phyloP scores from a whole-genome alignment of 2,888 invertebrate species.

The Proisotoma minuta region DNA sequence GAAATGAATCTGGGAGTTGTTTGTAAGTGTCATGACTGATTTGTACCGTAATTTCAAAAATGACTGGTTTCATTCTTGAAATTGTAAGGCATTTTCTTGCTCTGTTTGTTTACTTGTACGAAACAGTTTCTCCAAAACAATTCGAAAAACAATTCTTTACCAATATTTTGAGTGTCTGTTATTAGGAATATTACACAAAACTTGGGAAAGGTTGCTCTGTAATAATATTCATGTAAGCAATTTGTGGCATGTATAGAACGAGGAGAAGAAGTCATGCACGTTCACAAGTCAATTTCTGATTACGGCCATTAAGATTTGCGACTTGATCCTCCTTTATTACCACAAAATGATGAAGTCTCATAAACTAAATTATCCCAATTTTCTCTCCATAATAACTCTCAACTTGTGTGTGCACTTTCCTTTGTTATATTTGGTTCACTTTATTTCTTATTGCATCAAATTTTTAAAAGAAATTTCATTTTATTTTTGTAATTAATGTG shows the following conservation, averaged over 20 bases:
- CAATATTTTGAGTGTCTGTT: not conserved
- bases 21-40: slow-evolving; percentile 4
- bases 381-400: not conserved
- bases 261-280: not conserved
- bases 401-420: no score
- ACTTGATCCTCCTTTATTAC: not conserved
- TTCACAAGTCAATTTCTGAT: slow-evolving; percentile 2
- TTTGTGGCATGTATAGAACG: not conserved
- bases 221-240: not conserved
- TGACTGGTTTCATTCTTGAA: slow-evolving; percentile 1
- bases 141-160: not conserved
- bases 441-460: no score
- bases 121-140: not conserved
- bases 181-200: not conserved
- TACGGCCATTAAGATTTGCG: slow-evolving; percentile 3
- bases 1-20: no score
- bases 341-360: slow-evolving; percentile 2
- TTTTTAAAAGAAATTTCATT: no score
- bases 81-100: not conserved
- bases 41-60: not conserved
- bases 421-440: no score
- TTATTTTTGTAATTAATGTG: no score
- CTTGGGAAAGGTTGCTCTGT: not conserved
- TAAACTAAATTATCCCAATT: slow-evolving; percentile 4
- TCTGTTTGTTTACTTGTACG: not conserved